Base-by-base conservation (phyloP, 2,797 vertebrate species). In the Malurus splendens region DNA sequence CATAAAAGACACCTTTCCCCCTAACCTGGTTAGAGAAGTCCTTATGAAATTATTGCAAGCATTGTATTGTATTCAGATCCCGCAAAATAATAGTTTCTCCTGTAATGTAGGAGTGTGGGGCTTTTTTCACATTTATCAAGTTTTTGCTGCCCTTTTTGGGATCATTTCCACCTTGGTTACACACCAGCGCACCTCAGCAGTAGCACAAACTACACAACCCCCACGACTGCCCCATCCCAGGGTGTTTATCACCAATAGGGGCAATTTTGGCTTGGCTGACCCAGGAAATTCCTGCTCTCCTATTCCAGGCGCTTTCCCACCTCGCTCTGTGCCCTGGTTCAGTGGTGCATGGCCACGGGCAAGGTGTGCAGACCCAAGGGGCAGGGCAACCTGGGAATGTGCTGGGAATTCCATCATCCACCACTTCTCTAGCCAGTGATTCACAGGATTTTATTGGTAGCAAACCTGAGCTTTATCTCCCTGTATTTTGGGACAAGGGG, bases 11-110 rank as follows among this genome's bases (percentile, higher is more conserved):
- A 59, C 3, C 62, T 70, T 65, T 25, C 0, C 24, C 45, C 39
- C 22, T 64, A 76, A 89, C 39, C 41, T 76, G 18, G 50, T 93
- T 91, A 87, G 76, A 87, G 74, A 80, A 18, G 27, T 78, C 65
- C 48, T 78, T 85, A 84, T 5, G 39, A 86, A 89, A 76, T 83
- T 67, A 74, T 47, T 90, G 47, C 28, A 75, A 87, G 33, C 17
- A 32, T 33, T 1, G 4, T 14, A 76, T 45, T 16, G 71, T 74
- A 75, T 47, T 89, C 28, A 41, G 60, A 57, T 76, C 48, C 52
- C 38, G 50, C 80, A 90, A 76, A 90, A 65, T 61, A 86, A 82
- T 33, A 82, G 48, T 32, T 80, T 62, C 27, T 78, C 2, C 2
- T 30, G 44, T 51, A 80, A 72, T 39, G 23, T 41, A 51, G 48